Evolutionary conservation across 2,888 invertebrate genomes (phyloP).

Genomic region (Hyposoter didymator): DNA sequence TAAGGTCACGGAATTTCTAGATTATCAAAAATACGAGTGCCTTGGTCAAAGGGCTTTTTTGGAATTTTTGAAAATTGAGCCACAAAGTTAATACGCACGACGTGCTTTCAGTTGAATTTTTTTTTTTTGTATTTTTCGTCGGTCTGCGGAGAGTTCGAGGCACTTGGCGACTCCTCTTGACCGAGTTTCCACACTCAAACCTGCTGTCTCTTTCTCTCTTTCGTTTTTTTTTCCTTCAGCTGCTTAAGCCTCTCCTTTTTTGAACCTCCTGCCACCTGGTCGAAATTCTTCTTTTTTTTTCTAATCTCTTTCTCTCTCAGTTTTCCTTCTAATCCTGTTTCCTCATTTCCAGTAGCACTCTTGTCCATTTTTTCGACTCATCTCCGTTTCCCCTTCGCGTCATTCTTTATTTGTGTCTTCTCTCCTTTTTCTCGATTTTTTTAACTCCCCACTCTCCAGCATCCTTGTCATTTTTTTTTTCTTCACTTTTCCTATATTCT

Average conservation of each 20-base stretch:
- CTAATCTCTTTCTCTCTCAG: not conserved
- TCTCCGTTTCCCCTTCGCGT: not conserved
- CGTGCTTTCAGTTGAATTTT: not conserved
- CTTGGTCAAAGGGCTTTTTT: not conserved
- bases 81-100: not conserved
- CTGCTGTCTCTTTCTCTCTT: not conserved
- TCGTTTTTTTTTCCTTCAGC: not conserved
- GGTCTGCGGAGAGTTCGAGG: not conserved
- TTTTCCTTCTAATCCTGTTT: not conserved
- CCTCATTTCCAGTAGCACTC: not conserved
- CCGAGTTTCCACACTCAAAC: conserved; percentile 20
- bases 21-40: not conserved
- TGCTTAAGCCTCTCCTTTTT: not conserved
- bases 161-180: conserved; percentile 10
- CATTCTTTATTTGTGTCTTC: not conserved
- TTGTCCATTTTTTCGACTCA: not conserved
- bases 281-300: not conserved
- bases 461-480: not conserved
- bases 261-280: not conserved
- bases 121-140: conserved; percentile 13
- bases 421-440: not conserved
- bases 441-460: not conserved
- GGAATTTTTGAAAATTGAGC: not conserved
- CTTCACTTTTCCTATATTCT: not conserved
- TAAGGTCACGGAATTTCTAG: not conserved